phyloP scores from a whole-genome alignment of 2,888 invertebrate genomes.

The Pheosia tremula region DNA sequence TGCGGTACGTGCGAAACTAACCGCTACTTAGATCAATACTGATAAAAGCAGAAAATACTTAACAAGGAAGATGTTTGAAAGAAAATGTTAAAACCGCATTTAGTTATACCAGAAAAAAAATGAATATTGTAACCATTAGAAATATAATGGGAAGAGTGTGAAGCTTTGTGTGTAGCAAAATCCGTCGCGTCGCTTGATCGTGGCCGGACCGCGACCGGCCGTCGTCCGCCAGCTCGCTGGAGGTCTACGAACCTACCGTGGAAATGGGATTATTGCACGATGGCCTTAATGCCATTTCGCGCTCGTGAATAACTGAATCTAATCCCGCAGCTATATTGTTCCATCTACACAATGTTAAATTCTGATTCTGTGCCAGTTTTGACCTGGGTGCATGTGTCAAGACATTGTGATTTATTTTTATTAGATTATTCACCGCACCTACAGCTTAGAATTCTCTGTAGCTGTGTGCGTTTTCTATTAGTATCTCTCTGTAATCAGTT shows the following conservation, averaged over 20 bases:
- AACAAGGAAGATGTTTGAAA: no score
- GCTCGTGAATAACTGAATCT: slow-evolving; percentile 53
- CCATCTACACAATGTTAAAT: slow-evolving; percentile 18
- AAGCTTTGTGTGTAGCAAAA: neutral
- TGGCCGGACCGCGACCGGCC: slow-evolving; percentile 14
- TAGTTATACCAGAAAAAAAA: no score
- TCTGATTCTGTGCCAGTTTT: slow-evolving; percentile 10
- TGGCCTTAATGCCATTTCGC: slow-evolving; percentile 68
- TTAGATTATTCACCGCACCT: neutral
- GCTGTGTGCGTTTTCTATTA: no score
- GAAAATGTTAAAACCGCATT: no score
- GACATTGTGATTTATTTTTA: neutral
- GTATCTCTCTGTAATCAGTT: no score
- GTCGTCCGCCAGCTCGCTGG: slow-evolving; percentile 28
- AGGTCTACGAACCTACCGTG: slow-evolving; percentile 77
- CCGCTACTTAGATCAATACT: neutral
- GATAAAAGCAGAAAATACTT: neutral
- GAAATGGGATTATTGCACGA: slow-evolving; percentile 78
- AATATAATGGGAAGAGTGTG: no score
- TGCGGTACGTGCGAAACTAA: neutral
- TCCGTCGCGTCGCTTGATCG: neutral
- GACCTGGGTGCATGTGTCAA: neutral
- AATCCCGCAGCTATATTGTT: slow-evolving; percentile 26
- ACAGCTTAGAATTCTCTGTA: no score
- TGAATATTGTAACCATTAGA: no score